These are phyloP conservation scores for Lethenteron reissneri DNA, from an alignment of 2,113 vertebrate species.

Conservation along the genomic window DNA sequence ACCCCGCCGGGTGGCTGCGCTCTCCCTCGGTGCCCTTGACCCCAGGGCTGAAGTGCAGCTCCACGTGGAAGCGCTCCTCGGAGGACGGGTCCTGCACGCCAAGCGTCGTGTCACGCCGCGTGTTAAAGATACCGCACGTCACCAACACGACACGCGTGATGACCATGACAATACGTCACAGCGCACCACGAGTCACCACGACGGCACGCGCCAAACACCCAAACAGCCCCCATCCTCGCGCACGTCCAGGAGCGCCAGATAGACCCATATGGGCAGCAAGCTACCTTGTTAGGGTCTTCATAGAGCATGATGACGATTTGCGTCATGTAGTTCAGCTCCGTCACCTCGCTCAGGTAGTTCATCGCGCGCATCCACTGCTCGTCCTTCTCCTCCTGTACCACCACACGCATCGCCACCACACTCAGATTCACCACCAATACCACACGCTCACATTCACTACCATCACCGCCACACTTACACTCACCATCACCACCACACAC, in stretches of 20 bases:
- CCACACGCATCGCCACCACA: neutral
- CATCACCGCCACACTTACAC: no score
- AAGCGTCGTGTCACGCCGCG: no score
- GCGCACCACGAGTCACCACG: no score
- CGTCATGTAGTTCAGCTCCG: slow-evolving; percentile 98
- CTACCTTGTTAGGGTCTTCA: slow-evolving; percentile 89
- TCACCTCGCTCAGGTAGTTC: slow-evolving; percentile 87
- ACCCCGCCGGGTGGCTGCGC: slow-evolving; percentile 58
- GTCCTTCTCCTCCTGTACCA: slow-evolving; percentile 58
- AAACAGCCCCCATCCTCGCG: no score
- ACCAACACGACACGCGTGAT: no score
- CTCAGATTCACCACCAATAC: neutral
- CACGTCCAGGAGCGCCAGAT: no score
- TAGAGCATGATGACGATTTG: slow-evolving; percentile 99
- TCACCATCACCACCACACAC: no score
- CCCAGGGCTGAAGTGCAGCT: slow-evolving; percentile 88
- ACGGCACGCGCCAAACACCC: no score
- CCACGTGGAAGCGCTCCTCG: slow-evolving; percentile 86
- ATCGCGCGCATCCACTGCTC: slow-evolving; percentile 82
- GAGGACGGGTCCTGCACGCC: slow-evolving; percentile 50
- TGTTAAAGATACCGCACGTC: neutral
- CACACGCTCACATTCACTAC: no score
- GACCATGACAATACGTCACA: no score
- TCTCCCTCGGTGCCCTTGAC: slow-evolving; percentile 81
- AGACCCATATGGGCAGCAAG: slow-evolving; percentile 6